phyloP scores from a whole-genome alignment of 2,888 invertebrate genomes.

The Rhimphoctona megacephalus region DNA sequence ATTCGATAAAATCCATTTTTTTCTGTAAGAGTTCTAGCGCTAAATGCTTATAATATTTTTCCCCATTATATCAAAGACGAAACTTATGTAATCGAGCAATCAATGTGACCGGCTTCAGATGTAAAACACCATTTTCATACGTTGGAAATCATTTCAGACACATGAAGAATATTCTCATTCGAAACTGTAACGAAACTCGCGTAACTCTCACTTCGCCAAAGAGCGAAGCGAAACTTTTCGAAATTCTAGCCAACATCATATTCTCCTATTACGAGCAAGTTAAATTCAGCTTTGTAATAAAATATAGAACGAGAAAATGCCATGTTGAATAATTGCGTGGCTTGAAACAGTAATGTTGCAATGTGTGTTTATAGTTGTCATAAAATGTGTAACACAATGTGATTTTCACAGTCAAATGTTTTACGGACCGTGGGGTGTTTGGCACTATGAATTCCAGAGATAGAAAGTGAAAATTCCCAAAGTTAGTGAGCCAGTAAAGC shows the following conservation, averaged over 20 bases:
- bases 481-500: neutral
- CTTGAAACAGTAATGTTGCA: neutral
- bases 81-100: neutral
- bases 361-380: neutral
- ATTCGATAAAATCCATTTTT: neutral
- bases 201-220: slow-evolving; percentile 4
- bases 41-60: neutral
- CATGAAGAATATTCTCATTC: neutral
- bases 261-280: neutral
- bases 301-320: neutral
- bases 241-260: slow-evolving; percentile 11
- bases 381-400: neutral
- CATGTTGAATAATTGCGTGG: neutral
- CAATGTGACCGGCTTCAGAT: neutral
- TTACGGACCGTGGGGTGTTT: neutral
- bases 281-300: neutral
- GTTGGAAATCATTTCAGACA: neutral
- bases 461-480: neutral
- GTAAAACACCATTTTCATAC: neutral
- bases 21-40: neutral
- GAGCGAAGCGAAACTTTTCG: slow-evolving; percentile 1
- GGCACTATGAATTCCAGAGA: neutral
- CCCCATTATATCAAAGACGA: neutral
- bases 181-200: slow-evolving; percentile 5
- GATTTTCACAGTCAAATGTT: neutral